Evolutionary conservation across 2,113 vertebrate genomes (phyloP), one percentile per base, ranked within the genome.

Genomic region (Ammodytes marinus): DNA sequence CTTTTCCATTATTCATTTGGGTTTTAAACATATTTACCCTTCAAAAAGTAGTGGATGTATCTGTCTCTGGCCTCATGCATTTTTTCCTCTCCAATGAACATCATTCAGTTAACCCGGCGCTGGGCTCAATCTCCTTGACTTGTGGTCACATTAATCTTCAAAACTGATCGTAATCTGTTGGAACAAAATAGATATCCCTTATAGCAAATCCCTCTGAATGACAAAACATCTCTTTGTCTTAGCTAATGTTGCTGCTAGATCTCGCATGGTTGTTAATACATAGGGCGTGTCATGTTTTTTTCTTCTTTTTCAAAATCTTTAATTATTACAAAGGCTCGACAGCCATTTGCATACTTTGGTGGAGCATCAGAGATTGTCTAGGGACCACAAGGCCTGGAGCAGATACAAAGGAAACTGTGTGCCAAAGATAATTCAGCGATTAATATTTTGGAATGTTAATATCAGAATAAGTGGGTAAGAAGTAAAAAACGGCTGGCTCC

Each of bases 401-500:
- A 94, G 91, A 91, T 94, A 27, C 95, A 94, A 92, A 94, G 79
- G 93, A 95, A 96, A 95, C 63, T 94, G 90, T 71, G 89, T 93
- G 88, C 87, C 92, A 90, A 74, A 92, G 82, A 91, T 95, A 95
- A 95, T 93, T 96, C 92, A 42, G 86, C 91, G 94, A 95, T 96
- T 96, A 95, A 94, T 96, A 92, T 95, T 95, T 92, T 85, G 86
- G 70, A 94, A 94, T 95, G 94, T 92, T 95, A 95, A 90, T 93
- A 91, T 76, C 69, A 87, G 76, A 74, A 79, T 88, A 90, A 90
- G 89, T 79, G 35, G 80, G 67, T 88, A 91, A 95, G 83, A 69
- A 77, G 88, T 88, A 92, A 83, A 69, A 85, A 53, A 75, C 74
- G 65, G 27, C 27, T 76, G 79, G 89, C 84, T 94, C 93, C 72